Percentiles rank a stretch among this genome's conserved stretches.
phyloP scores from a whole-genome alignment of 2,113 vertebrate genomes.

The Sturnus vulgaris region DNA sequence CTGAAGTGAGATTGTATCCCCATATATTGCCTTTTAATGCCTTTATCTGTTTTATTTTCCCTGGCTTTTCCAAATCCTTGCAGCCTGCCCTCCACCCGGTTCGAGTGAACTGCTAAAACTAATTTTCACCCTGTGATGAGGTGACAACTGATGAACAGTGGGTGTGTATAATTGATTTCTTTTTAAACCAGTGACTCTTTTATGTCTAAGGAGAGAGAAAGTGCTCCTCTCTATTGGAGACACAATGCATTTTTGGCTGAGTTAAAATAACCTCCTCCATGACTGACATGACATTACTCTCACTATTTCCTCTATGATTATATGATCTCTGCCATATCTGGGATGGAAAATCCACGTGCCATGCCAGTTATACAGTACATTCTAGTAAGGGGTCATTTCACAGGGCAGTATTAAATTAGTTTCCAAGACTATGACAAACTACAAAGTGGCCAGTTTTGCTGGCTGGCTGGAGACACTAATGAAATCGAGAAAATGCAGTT shows the following conservation, averaged over 20 bases:
- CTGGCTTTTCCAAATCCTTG: not conserved
- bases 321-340: constrained; percentile 34
- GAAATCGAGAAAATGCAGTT: constrained; percentile 36
- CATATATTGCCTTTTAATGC: not conserved
- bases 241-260: not conserved
- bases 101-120: not conserved
- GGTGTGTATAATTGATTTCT: not conserved
- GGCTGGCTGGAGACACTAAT: constrained; percentile 31
- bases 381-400: constrained; percentile 35
- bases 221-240: not conserved
- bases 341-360: constrained; percentile 35
- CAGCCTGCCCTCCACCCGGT: not conserved
- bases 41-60: not conserved
- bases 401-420: constrained; percentile 48
- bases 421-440: constrained; percentile 36
- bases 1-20: not conserved
- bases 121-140: constrained; percentile 19
- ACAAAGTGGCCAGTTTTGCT: constrained; percentile 18
- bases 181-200: constrained; percentile 2
- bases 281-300: constrained; percentile 21
- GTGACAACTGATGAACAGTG: constrained; percentile 11
- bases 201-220: not conserved
- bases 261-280: constrained; percentile 20
- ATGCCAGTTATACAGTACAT: constrained; percentile 32
- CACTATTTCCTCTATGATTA: constrained; percentile 34